A percentile compares a stretch with the other conserved stretches of the same genome.
phyloP scores from a whole-genome alignment of 2,888 invertebrate genomes.

The Meganola albula region DNA sequence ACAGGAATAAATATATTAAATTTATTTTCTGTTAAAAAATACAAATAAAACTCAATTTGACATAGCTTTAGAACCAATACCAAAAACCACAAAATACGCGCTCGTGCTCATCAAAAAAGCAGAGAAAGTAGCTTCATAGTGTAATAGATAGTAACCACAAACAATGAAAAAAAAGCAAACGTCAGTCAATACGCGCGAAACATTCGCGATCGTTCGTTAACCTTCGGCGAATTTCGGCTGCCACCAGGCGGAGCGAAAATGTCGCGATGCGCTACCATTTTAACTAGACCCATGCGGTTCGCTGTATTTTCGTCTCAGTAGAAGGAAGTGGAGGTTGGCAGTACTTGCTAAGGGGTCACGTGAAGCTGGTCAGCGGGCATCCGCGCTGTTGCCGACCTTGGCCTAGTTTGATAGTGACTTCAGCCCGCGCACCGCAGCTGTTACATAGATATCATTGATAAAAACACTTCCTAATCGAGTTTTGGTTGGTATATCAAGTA shows the following conservation, averaged over 20 bases:
- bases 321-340: constrained; percentile 26
- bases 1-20: too few relatives aligned
- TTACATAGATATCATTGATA: constrained; percentile 42
- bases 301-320: constrained; percentile 18
- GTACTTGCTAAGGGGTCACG: constrained; percentile 41
- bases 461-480: constrained; percentile 54
- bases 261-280: constrained; percentile 27
- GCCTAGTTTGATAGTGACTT: constrained; percentile 57
- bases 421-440: constrained; percentile 40
- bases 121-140: constrained; percentile 19
- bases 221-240: constrained; percentile 48
- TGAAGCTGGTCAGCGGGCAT: constrained; percentile 38
- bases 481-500: constrained; percentile 26
- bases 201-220: constrained; percentile 31
- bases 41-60: too few relatives aligned
- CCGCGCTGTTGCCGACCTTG: constrained; percentile 50
- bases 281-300: constrained; percentile 33
- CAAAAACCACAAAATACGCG: too few relatives aligned
- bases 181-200: constrained; percentile 27
- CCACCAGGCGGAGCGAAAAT: constrained; percentile 36
- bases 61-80: too few relatives aligned
- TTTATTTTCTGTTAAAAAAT: too few relatives aligned
- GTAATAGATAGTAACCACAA: too few relatives aligned
- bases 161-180: constrained; percentile 27
- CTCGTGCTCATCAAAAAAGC: too few relatives aligned